Evolutionary conservation across 1,140 invertebrate species (phyloP).

Genomic region (Drosophila fuyamai): DNA sequence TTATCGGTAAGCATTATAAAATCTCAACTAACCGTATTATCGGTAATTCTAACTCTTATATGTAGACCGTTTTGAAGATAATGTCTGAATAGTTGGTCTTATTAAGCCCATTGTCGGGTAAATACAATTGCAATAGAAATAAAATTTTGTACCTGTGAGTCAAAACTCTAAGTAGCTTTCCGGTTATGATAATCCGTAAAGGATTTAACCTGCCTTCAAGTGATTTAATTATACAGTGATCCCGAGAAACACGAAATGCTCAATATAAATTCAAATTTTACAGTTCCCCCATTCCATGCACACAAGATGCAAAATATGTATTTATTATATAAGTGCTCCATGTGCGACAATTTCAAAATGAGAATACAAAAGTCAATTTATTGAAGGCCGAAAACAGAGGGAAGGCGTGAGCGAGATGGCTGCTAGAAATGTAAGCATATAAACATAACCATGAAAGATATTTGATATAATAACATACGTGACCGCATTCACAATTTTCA

Average conservation of each 20-base stretch:
- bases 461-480: constrained; percentile 84
- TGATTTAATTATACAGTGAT: constrained; percentile 71
- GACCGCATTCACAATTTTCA: constrained; percentile 82
- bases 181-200: constrained; percentile 21
- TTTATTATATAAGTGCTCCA: constrained; percentile 19
- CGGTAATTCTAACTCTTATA: too few species aligned
- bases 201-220: constrained; percentile 58
- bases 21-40: too few species aligned
- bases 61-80: too few species aligned
- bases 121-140: background rate
- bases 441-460: constrained; percentile 81
- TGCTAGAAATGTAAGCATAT: constrained; percentile 58
- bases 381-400: constrained; percentile 43
- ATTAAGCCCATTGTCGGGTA: too few species aligned
- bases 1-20: too few species aligned
- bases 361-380: constrained; percentile 78
- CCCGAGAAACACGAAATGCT: constrained; percentile 40
- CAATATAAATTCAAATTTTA: constrained; percentile 80
- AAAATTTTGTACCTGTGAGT: background rate
- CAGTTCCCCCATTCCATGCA: constrained; percentile 4
- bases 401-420: constrained; percentile 5
- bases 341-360: constrained; percentile 68
- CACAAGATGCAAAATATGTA: constrained; percentile 33
- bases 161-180: constrained; percentile 24
- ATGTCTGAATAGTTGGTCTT: too few species aligned